Conservation (phyloP, 1,140 invertebrate genomes). For the Ephestia elutella region DNA sequence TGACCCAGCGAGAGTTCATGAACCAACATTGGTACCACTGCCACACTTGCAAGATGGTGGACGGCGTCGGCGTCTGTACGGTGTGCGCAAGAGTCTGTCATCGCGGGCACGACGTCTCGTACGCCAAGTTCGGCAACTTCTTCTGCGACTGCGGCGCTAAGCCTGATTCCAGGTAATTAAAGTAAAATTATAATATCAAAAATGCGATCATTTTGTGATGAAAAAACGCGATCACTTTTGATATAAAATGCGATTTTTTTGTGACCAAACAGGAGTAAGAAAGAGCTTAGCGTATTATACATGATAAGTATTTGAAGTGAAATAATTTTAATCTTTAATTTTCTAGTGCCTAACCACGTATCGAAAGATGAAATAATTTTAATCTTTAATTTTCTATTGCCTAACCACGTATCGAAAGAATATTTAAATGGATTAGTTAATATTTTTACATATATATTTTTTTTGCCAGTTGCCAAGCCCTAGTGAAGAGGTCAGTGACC, state of each 20-base stretch:
- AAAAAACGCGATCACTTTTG: too few species aligned
- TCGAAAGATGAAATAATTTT: too few species aligned
- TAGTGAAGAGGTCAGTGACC: conserved; percentile 79
- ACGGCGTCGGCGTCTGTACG: conserved; percentile 97
- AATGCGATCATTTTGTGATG: too few species aligned
- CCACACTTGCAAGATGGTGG: conserved; percentile 98
- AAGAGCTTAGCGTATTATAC: too few species aligned
- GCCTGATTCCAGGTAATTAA: conserved; percentile 79
- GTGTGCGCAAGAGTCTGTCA: conserved; percentile 98
- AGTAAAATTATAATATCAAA: background rate
- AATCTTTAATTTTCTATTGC: too few species aligned
- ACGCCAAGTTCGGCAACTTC: conserved; percentile 98
- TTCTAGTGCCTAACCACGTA: too few species aligned
- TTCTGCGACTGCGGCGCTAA: conserved; percentile 99
- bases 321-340: too few species aligned
- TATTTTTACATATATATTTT: background rate
- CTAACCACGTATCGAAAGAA: too few species aligned
- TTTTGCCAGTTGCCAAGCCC: conserved; percentile 77
- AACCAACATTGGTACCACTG: conserved; percentile 99
- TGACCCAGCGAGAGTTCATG: conserved; percentile 98
- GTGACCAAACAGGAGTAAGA: too few species aligned
- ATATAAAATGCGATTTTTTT: too few species aligned
- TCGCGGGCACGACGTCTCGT: conserved; percentile 96
- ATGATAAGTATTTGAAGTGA: too few species aligned
- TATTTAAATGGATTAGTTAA: too few species aligned